These are phyloP conservation scores for Drosophila nasuta DNA, from an alignment of 1,140 invertebrate genomes.

Conservation along the genomic window DNA sequence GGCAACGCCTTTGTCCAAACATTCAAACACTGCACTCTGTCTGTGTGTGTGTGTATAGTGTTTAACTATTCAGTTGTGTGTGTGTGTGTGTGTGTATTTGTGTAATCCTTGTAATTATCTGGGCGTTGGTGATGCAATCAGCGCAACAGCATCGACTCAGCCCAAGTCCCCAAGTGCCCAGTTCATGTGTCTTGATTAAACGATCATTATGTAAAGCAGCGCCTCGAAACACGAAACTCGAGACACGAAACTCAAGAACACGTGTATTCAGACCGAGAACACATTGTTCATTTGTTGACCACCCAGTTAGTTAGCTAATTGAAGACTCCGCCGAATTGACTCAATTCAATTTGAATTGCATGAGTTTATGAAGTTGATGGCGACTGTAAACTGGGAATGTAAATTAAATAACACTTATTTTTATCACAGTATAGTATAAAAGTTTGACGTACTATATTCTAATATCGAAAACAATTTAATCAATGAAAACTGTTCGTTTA, in stretches of 20 bases:
- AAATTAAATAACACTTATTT: too few relatives aligned
- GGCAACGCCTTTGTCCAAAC: slow-evolving; percentile 5
- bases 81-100: slow-evolving; percentile 26
- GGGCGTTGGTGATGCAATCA: slow-evolving; percentile 26
- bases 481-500: too few relatives aligned
- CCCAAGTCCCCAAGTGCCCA: slow-evolving; percentile 22
- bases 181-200: slow-evolving; percentile 61
- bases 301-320: not conserved
- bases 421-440: too few relatives aligned
- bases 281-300: slow-evolving; percentile 8
- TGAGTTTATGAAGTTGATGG: too few relatives aligned
- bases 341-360: not conserved
- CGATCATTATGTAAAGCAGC: slow-evolving; percentile 38
- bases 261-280: slow-evolving; percentile 19
- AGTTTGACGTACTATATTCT: too few relatives aligned
- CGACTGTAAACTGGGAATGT: not conserved
- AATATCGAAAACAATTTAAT: too few relatives aligned
- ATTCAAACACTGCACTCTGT: not conserved
- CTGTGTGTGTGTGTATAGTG: slow-evolving; percentile 17
- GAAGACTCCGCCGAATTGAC: not conserved
- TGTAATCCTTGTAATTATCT: slow-evolving; percentile 60
- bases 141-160: not conserved
- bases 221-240: slow-evolving; percentile 8
- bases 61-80: not conserved
- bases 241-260: slow-evolving; percentile 1